Percentiles rank a stretch among this genome's conserved stretches.
phyloP scores from a whole-genome alignment of 2,888 invertebrate species.

The Drosophila pseudotalamancana region DNA sequence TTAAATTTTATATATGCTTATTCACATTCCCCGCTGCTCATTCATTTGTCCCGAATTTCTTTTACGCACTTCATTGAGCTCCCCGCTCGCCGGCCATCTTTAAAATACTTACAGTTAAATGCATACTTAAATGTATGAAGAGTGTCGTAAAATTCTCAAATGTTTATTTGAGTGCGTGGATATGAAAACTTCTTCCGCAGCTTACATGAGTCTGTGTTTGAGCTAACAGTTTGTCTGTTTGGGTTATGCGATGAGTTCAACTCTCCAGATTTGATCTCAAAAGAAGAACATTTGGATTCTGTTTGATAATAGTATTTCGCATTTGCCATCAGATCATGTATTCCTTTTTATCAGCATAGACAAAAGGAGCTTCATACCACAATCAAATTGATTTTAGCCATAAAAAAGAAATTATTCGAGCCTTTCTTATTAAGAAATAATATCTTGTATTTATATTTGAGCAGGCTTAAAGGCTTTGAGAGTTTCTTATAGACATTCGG shows the following conservation, averaged over 20 bases:
- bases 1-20: slow-evolving; percentile 58
- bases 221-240: neutral
- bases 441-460: too few relatives aligned
- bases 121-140: slow-evolving; percentile 21
- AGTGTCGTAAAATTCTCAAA: slow-evolving; percentile 58
- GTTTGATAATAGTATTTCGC: too few relatives aligned
- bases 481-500: neutral
- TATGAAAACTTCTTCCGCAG: slow-evolving; percentile 12
- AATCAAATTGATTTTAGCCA: too few relatives aligned
- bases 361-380: too few relatives aligned
- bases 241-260: too few relatives aligned
- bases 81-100: slow-evolving; percentile 13
- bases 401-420: too few relatives aligned
- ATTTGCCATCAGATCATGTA: too few relatives aligned
- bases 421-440: too few relatives aligned
- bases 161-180: slow-evolving; percentile 62
- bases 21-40: slow-evolving; percentile 34
- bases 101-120: slow-evolving; percentile 37
- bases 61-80: slow-evolving; percentile 50
- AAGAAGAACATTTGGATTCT: too few relatives aligned
- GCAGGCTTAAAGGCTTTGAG: too few relatives aligned
- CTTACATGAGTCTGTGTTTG: neutral
- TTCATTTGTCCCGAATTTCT: slow-evolving; percentile 46
- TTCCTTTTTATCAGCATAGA: too few relatives aligned
- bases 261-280: too few relatives aligned